Evolutionary conservation across 1,140 invertebrate species (phyloP).

Genomic region (Micrasema minimum): DNA sequence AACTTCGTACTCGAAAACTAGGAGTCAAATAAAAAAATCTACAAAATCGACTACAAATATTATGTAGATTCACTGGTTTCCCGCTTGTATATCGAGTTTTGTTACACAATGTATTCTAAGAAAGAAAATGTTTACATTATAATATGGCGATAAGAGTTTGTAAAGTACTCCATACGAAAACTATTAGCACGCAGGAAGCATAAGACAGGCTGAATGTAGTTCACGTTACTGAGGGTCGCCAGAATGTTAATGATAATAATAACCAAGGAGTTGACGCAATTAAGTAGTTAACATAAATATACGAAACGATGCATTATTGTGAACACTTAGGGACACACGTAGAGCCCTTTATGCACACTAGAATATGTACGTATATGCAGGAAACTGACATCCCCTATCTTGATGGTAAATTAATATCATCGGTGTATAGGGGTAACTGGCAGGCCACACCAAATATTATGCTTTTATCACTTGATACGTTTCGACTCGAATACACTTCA

Average conservation of each 20-base stretch:
- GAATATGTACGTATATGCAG: slow-evolving; percentile 30
- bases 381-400: slow-evolving; percentile 48
- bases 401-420: slow-evolving; percentile 52
- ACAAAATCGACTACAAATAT: no score
- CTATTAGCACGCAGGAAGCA: no score
- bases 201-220: neutral
- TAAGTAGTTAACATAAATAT: slow-evolving; percentile 52
- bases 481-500: no score
- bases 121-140: no score
- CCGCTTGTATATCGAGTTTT: no score
- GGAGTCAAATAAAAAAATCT: no score
- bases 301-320: slow-evolving; percentile 44
- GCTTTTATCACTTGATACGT: slow-evolving; percentile 36
- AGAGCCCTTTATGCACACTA: slow-evolving; percentile 38
- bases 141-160: no score
- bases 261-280: slow-evolving; percentile 48
- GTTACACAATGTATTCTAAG: no score
- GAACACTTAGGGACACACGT: slow-evolving; percentile 44
- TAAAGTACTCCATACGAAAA: no score
- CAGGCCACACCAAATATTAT: slow-evolving; percentile 33
- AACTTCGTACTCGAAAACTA: no score
- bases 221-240: slow-evolving; percentile 7
- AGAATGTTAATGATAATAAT: slow-evolving; percentile 38
- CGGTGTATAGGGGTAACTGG: slow-evolving; percentile 39
- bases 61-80: no score